Percentiles rank a stretch among this genome's conserved stretches.
phyloP scores from a whole-genome alignment of 2,113 vertebrate species.

The Pitta sordida region DNA sequence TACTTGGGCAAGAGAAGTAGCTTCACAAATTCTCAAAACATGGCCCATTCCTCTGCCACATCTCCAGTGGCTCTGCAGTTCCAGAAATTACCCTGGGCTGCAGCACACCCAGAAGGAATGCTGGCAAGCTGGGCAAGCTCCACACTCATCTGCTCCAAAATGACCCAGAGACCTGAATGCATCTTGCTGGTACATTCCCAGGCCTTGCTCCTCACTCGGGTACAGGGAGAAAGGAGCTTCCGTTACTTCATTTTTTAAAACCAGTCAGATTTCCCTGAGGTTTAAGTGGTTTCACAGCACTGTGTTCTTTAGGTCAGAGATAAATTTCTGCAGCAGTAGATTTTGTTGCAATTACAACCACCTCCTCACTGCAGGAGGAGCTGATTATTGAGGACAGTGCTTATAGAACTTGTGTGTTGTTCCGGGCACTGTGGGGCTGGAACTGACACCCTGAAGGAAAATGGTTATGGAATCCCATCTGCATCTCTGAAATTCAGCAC shows the following conservation, averaged over 20 bases:
- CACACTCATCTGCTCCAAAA: not conserved
- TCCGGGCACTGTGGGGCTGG: not conserved
- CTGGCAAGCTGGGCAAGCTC: not conserved
- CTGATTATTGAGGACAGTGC: not conserved
- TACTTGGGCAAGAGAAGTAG: not conserved
- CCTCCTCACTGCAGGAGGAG: not conserved
- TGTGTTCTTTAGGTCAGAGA: not conserved
- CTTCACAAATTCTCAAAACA: not conserved
- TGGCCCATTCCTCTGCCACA: not conserved
- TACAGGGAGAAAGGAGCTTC: not conserved
- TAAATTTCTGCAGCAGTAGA: not conserved
- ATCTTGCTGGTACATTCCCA: not conserved
- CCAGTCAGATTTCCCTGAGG: not conserved
- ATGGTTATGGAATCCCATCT: not conserved
- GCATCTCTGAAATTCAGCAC: not conserved
- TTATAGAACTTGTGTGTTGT: not conserved
- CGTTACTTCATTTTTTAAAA: not conserved
- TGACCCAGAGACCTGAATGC: not conserved
- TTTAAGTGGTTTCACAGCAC: not conserved
- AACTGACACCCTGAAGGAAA: not conserved
- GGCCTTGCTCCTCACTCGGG: not conserved
- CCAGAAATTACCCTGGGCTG: not conserved
- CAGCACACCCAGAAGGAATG: not conserved
- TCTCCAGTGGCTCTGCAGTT: not conserved
- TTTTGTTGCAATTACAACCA: not conserved